phyloP scores from a whole-genome alignment of 2,888 invertebrate species.

The Synergus umbraculus region DNA sequence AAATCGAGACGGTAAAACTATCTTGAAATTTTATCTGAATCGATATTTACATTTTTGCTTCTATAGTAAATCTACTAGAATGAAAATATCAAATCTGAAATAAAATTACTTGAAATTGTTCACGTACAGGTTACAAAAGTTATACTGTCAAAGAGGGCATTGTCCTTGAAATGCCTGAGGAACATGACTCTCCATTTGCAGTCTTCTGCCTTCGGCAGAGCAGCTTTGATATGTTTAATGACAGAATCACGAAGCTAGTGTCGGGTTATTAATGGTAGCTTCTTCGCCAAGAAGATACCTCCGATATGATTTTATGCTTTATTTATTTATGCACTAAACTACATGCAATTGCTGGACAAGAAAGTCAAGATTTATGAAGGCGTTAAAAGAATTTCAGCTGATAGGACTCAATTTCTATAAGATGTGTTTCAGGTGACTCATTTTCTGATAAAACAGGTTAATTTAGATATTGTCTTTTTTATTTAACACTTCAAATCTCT shows the following conservation, averaged over 20 bases:
- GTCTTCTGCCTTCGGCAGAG: constrained; percentile 52
- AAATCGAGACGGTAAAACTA: too few relatives aligned
- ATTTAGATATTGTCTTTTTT: not conserved
- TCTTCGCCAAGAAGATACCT: constrained; percentile 63
- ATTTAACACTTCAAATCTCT: not conserved
- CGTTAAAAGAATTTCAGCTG: constrained; percentile 49
- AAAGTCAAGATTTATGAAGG: constrained; percentile 62
- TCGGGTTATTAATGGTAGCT: constrained; percentile 65
- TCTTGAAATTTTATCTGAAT: too few relatives aligned
- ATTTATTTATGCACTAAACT: constrained; percentile 69
- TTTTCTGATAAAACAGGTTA: not conserved
- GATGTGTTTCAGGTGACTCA: not conserved
- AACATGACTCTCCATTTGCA: not conserved
- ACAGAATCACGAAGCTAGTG: constrained; percentile 54
- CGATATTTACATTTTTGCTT: too few relatives aligned
- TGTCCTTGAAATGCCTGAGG: not conserved
- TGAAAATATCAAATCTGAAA: too few relatives aligned
- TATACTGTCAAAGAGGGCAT: not conserved
- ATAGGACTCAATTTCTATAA: constrained; percentile 15
- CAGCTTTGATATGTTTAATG: constrained; percentile 65
- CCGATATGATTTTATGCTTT: constrained; percentile 64
- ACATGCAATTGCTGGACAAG: constrained; percentile 61
- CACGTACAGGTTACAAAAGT: not conserved
- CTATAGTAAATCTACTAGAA: too few relatives aligned
- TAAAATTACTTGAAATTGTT: too few relatives aligned